These are phyloP conservation scores for Falco peregrinus DNA, from an alignment of 2,797 vertebrate genomes.

Conservation along the genomic window DNA sequence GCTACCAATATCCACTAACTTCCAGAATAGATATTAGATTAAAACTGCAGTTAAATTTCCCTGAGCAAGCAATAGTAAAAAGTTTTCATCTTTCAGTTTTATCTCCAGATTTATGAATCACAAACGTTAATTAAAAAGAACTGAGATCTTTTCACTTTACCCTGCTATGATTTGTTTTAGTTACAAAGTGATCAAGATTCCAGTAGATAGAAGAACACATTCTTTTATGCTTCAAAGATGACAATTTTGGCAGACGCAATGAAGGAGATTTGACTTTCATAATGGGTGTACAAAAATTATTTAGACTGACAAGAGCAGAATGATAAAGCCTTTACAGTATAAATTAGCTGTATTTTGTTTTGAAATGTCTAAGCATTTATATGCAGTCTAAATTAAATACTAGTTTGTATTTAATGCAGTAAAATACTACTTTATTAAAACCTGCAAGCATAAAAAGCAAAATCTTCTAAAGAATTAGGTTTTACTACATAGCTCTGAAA, in stretches of 20 bases:
- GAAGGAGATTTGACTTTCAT: not conserved
- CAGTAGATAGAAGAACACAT: not conserved
- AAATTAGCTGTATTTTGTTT: not conserved
- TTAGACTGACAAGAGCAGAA: not conserved
- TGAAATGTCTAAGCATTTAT: not conserved
- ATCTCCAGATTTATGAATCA: not conserved
- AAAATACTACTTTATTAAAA: not conserved
- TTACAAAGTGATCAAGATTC: not conserved
- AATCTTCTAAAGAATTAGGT: not conserved
- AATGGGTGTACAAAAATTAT: not conserved
- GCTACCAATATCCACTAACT: not conserved
- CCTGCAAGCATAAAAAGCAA: not conserved
- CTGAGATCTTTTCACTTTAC: not conserved
- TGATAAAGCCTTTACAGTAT: not conserved
- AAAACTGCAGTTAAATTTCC: not conserved
- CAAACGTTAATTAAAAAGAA: not conserved
- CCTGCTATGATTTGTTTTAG: not conserved
- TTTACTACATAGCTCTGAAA: slow-evolving; percentile 68
- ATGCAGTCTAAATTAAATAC: not conserved
- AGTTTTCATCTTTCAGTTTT: not conserved
- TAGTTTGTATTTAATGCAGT: not conserved
- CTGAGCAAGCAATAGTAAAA: not conserved
- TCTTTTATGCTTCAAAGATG: not conserved
- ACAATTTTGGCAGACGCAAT: not conserved
- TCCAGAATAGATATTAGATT: not conserved